These are phyloP conservation scores for Mechanitis mazaeus DNA, from an alignment of 2,888 invertebrate species.

Conservation along the genomic window DNA sequence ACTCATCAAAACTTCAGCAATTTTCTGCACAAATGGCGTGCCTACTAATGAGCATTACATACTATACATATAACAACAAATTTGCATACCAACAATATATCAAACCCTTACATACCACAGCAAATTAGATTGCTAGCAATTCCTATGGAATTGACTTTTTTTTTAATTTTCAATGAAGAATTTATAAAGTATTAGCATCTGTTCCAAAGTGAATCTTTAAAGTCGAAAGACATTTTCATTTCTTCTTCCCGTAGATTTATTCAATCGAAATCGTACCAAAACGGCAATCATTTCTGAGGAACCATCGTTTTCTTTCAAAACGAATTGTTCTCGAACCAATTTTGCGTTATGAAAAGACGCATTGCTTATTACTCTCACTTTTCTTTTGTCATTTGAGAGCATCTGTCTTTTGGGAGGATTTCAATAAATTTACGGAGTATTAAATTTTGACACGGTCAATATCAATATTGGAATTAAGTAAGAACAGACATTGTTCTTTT, in stretches of 20 bases:
- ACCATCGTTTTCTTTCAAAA: constrained; percentile 48
- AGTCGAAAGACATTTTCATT: constrained; percentile 26
- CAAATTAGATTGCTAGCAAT: too few relatives aligned
- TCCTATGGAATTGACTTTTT: background rate
- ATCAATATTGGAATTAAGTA: too few relatives aligned
- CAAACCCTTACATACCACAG: background rate
- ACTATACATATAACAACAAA: background rate
- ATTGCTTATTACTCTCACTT: constrained; percentile 68
- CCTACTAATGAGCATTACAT: constrained; percentile 20
- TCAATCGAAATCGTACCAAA: constrained; percentile 36
- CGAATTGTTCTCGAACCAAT: constrained; percentile 66
- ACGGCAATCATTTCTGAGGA: constrained; percentile 50
- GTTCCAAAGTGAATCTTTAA: constrained; percentile 16
- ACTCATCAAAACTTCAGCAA: constrained; percentile 23
- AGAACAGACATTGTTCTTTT: too few relatives aligned
- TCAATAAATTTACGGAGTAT: constrained; percentile 18
- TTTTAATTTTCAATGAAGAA: background rate
- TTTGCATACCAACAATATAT: background rate
- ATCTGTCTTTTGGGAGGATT: constrained; percentile 45
- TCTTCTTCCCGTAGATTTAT: constrained; percentile 37
- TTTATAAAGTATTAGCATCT: constrained; percentile 11
- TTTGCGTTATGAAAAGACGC: constrained; percentile 66
- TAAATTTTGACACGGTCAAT: constrained; percentile 7
- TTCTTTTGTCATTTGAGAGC: constrained; percentile 52
- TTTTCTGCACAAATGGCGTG: constrained; percentile 17